Conservation (phyloP, 64 coral and sea anemone genomes). For the Actinia tenebrosa region DNA sequence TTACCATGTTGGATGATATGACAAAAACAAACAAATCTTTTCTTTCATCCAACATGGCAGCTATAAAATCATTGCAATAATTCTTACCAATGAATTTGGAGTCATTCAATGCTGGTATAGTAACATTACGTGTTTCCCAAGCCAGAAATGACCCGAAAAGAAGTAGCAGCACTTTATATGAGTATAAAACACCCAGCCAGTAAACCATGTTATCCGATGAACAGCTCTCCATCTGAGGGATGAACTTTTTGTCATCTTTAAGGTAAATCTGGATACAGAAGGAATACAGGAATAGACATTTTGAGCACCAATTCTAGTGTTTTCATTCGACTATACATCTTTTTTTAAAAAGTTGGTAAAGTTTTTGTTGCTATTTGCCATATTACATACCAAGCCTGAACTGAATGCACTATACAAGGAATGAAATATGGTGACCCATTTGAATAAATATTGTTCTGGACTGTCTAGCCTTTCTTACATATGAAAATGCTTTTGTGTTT, state of each 20-base stretch:
- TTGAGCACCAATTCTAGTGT: background rate
- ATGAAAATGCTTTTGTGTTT: no score
- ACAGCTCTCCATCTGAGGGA: conserved; percentile 11
- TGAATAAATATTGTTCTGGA: no score
- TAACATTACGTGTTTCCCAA: conserved; percentile 80
- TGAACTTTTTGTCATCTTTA: background rate
- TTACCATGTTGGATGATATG: background rate
- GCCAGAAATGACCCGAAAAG: conserved; percentile 75
- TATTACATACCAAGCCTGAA: no score
- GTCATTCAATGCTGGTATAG: conserved; percentile 79
- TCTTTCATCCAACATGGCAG: no score
- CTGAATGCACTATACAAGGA: no score
- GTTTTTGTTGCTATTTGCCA: no score
- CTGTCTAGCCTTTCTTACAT: no score
- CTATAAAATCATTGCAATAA: no score
- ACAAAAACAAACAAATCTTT: background rate
- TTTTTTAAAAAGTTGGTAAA: no score
- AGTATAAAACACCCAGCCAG: conserved; percentile 24
- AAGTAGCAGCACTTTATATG: conserved; percentile 54
- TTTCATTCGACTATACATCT: no score
- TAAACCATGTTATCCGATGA: conserved; percentile 30
- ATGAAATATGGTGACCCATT: no score
- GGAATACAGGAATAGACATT: background rate
- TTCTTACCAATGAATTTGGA: conserved; percentile 77
- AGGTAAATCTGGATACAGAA: background rate